Evolutionary conservation across 2,888 invertebrate species (phyloP).

Genomic region (Orthonevra nobilis): DNA sequence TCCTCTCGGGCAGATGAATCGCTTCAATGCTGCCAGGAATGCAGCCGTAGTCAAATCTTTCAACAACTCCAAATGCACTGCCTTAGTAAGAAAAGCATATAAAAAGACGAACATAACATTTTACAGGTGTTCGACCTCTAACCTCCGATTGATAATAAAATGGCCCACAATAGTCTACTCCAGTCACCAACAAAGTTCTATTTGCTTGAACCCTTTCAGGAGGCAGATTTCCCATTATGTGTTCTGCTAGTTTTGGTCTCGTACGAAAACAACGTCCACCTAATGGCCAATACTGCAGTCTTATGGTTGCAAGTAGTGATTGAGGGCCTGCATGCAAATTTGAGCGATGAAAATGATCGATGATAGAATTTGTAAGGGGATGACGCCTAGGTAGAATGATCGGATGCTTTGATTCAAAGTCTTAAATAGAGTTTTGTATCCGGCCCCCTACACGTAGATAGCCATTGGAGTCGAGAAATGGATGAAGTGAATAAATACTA

Average conservation of each 20-base stretch:
- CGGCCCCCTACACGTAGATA: not conserved
- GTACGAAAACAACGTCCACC: slow-evolving; percentile 4
- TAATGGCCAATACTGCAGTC: slow-evolving; percentile 11
- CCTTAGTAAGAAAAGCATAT: too few relatives aligned
- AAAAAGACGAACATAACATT: too few relatives aligned
- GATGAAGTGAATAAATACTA: not conserved
- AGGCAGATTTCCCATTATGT: too few relatives aligned
- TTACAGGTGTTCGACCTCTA: not conserved
- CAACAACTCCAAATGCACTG: slow-evolving; percentile 15
- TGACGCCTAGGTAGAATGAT: slow-evolving; percentile 13
- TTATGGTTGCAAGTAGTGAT: not conserved
- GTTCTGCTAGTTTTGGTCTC: not conserved
- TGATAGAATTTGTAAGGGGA: not conserved
- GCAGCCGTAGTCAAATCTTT: slow-evolving; percentile 9
- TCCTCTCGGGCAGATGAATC: not conserved
- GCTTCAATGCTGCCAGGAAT: too few relatives aligned
- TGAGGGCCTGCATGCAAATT: not conserved
- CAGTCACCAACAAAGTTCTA: not conserved
- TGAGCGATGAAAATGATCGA: not conserved
- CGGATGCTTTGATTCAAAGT: not conserved
- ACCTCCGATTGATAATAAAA: slow-evolving; percentile 3
- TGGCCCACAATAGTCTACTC: slow-evolving; percentile 7
- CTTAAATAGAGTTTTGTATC: not conserved
- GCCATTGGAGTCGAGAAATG: slow-evolving; percentile 3
- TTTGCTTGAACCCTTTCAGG: not conserved